Base-by-base conservation (phyloP, 2,797 vertebrate genomes). In the Melanotaenia parkinsoni region DNA sequence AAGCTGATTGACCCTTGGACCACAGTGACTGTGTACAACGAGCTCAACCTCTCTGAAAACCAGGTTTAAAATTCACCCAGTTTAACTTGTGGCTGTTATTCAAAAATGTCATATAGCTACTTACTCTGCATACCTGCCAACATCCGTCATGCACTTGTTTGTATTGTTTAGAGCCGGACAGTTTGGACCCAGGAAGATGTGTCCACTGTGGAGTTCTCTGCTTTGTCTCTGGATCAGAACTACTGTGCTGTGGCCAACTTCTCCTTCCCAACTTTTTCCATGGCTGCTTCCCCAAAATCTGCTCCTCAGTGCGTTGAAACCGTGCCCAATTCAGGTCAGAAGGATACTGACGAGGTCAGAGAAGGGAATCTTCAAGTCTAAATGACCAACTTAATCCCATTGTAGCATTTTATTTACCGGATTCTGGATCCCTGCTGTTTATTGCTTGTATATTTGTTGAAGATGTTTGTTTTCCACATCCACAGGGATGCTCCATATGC, bases 181-280 rank as follows among this genome's bases (percentile, higher is more conserved):
- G 84, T 89, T 35, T 91, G 88, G 91, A 89, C 83, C 28, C 80
- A 72, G 76, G 66, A 80, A 3, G 53, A 72, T 0, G 12, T 58
- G 24, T 81, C 70, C 28, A 62, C 24, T 0, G 59, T 85, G 3
- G 79, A 87, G 22, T 94, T 95, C 72, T 68, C 65, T 0, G 77
- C 78, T 26, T 75, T 93, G 65, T 51, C 43, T 56, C 71, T 79
- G 0, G 94, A 91, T 72, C 85, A 87, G 67, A 86, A 79, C 72
- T 93, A 93, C 79, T 95, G 94, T 0, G 90, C 65, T 0, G 87
- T 88, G 64, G 94, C 93, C 54, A 92, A 88, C 79, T 93, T 94
- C 86, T 93, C 78, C 33, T 83, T 87, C 63, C 63, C 68, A 0
- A 92, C 91, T 13, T 77, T 86, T 60, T 81, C 76, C 28, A 82